These are phyloP conservation scores for Hydriomena furcata DNA, from an alignment of 2,888 invertebrate species.

Conservation along the genomic window DNA sequence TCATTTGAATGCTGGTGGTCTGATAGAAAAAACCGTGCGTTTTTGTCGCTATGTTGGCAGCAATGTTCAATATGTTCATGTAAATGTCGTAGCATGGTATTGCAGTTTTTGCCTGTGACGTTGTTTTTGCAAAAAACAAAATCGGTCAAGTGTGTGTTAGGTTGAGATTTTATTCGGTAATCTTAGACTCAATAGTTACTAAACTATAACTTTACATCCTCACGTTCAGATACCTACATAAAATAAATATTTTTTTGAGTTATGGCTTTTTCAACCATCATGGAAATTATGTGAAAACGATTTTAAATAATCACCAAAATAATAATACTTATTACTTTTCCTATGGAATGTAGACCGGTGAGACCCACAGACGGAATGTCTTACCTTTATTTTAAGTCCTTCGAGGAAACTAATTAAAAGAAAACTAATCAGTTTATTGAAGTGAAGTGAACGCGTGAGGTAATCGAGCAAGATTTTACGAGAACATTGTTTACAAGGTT, in stretches of 20 bases:
- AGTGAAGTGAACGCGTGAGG: conserved; percentile 57
- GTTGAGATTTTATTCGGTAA: too few relatives aligned
- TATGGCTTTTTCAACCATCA: too few relatives aligned
- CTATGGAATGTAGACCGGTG: too few relatives aligned
- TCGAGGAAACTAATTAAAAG: conserved; percentile 38
- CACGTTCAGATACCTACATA: too few relatives aligned
- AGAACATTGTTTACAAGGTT: conserved; percentile 78
- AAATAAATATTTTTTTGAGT: too few relatives aligned
- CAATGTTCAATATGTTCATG: conserved; percentile 34
- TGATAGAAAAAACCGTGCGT: conserved; percentile 55
- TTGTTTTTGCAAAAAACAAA: conserved; percentile 5
- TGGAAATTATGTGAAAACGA: too few relatives aligned
- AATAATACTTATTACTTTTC: too few relatives aligned
- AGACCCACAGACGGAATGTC: background rate
- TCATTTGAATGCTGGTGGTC: conserved; percentile 81
- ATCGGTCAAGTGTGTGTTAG: too few relatives aligned
- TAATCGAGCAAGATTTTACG: conserved; percentile 79
- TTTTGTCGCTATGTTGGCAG: conserved; percentile 46
- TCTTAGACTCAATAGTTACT: too few relatives aligned
- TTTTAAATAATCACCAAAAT: too few relatives aligned
- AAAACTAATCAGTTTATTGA: conserved; percentile 66
- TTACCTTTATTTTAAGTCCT: conserved; percentile 14
- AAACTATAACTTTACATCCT: too few relatives aligned
- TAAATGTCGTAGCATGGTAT: conserved; percentile 14
- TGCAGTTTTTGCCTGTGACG: background rate